Evolutionary conservation across 2,888 invertebrate genomes (phyloP).

Genomic region (Rhogogaster chlorosoma): DNA sequence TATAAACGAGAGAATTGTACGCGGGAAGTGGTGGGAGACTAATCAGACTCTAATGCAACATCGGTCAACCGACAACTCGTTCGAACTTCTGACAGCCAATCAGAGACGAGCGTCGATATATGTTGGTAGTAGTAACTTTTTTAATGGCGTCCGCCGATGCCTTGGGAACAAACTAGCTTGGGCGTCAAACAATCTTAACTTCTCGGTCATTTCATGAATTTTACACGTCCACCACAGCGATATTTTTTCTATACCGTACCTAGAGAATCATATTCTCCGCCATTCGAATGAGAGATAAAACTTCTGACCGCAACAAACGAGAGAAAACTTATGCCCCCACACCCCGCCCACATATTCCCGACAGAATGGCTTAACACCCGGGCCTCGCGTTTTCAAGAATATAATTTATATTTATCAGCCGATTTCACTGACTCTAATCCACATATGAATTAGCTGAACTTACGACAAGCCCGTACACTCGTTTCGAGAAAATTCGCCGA

Average conservation of each 20-base stretch:
- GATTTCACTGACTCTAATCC: neutral
- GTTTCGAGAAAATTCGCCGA: neutral
- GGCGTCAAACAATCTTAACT: neutral
- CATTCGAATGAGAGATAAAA: neutral
- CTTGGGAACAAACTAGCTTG: neutral
- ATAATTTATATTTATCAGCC: neutral
- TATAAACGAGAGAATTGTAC: neutral
- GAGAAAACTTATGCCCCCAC: neutral
- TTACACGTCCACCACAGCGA: neutral
- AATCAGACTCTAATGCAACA: no score
- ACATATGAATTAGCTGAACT: neutral
- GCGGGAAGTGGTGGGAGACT: neutral
- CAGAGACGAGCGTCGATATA: neutral
- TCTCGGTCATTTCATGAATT: neutral
- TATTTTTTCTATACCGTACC: neutral
- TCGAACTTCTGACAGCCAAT: neutral
- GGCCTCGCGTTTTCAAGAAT: neutral
- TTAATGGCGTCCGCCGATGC: neutral
- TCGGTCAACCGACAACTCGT: neutral
- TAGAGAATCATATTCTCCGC: neutral
- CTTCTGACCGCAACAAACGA: neutral
- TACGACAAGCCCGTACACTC: neutral
- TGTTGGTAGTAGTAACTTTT: neutral
- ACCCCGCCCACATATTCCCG: neutral
- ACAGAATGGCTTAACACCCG: neutral